Percentiles rank a stretch among this genome's conserved stretches.
These are phyloP conservation scores for Tiliqua scincoides DNA, from an alignment of 2,113 vertebrate genomes.

Conservation along the genomic window DNA sequence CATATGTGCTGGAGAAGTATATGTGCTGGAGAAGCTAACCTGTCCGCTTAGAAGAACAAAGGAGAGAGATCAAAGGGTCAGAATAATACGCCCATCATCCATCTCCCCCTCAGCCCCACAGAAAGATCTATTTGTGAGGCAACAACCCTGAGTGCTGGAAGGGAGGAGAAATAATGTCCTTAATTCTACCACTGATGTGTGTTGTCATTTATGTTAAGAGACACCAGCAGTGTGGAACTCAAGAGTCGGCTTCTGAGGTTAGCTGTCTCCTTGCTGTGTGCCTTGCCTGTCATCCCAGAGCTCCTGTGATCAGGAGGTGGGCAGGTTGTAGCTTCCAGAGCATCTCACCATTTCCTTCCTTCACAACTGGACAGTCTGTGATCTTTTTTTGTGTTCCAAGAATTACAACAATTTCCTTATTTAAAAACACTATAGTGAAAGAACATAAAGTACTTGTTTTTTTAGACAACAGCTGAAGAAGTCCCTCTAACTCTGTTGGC, in stretches of 20 bases:
- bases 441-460: no score
- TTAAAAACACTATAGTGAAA: background rate
- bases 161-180: background rate
- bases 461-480: background rate
- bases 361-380: background rate
- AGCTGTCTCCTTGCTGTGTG: background rate
- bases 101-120: accelerated
- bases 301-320: background rate
- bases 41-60: background rate
- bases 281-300: background rate
- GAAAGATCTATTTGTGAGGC: background rate
- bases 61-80: background rate
- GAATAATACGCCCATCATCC: background rate
- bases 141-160: background rate
- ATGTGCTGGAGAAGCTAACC: background rate
- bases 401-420: background rate
- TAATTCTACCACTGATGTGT: background rate
- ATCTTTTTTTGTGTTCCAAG: background rate
- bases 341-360: background rate
- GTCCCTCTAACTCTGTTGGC: no score
- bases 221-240: no score
- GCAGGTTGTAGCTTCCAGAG: background rate
- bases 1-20: background rate
- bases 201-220: background rate
- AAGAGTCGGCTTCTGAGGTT: background rate